Conservation (phyloP, 1,140 invertebrate species). For the Platorchestia sp. region DNA sequence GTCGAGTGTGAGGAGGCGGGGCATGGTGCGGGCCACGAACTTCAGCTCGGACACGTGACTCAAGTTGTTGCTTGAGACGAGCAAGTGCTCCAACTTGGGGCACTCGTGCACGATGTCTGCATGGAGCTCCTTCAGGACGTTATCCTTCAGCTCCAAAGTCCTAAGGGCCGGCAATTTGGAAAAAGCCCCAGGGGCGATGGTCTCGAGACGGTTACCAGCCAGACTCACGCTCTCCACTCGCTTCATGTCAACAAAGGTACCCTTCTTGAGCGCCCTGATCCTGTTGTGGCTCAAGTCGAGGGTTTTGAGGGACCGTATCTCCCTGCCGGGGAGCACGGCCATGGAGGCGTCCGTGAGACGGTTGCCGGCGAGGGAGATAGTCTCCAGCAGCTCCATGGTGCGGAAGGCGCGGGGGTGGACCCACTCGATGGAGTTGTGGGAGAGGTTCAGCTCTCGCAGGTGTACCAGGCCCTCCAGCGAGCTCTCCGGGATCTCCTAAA, state of each 20-base stretch:
- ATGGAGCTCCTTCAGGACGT: constrained; percentile 82
- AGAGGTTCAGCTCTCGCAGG: constrained; percentile 82
- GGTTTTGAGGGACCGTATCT: constrained; percentile 79
- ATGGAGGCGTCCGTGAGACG: constrained; percentile 81
- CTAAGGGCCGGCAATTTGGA: constrained; percentile 81
- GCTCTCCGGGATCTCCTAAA: constrained; percentile 52
- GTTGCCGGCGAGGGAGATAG: constrained; percentile 81
- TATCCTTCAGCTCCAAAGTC: constrained; percentile 83
- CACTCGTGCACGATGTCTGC: constrained; percentile 83
- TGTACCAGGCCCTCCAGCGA: constrained; percentile 80
- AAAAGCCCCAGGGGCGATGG: constrained; percentile 83
- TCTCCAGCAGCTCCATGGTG: constrained; percentile 79
- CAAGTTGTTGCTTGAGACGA: constrained; percentile 82
- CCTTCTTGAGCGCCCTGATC: constrained; percentile 80
- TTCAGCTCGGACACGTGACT: constrained; percentile 75
- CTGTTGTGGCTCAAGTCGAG: constrained; percentile 80
- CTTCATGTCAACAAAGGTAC: constrained; percentile 84
- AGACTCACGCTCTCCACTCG: constrained; percentile 80
- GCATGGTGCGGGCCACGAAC: constrained; percentile 80
- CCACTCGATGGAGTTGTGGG: constrained; percentile 82
- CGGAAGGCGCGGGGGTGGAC: constrained; percentile 84
- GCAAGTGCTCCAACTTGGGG: constrained; percentile 80
- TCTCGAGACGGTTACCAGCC: constrained; percentile 81
- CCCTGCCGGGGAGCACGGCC: constrained; percentile 82
- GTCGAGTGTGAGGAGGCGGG: constrained; percentile 82